A percentile compares a stretch with the other conserved stretches of the same genome.
Evolutionary conservation across 2,797 vertebrate species (phyloP).

Genomic region (Leptodactylus fallax): DNA sequence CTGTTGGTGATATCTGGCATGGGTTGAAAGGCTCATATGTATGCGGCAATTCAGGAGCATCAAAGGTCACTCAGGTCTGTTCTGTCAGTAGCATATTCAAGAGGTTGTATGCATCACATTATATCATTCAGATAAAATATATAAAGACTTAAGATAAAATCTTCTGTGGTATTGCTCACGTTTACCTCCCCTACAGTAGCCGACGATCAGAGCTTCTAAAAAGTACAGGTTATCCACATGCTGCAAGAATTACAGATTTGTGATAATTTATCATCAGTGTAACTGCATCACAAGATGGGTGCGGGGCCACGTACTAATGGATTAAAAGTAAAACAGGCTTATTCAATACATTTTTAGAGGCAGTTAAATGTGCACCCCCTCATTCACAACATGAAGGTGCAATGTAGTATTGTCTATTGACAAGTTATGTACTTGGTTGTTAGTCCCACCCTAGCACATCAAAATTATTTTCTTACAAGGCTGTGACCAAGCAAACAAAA

Average conservation of each 20-base stretch:
- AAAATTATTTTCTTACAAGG: background rate
- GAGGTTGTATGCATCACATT: background rate
- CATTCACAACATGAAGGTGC: background rate
- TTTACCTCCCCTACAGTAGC: too few relatives aligned
- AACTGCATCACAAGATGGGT: background rate
- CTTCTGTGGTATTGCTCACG: background rate
- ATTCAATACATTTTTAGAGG: too few relatives aligned
- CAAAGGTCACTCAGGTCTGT: background rate
- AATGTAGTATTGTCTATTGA: background rate
- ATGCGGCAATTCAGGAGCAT: background rate
- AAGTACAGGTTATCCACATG: background rate
- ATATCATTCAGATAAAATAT: background rate
- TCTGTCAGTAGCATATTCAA: background rate
- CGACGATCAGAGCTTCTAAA: background rate
- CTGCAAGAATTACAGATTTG: background rate
- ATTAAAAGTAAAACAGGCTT: background rate
- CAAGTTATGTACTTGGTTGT: background rate
- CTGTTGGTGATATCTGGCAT: conserved; percentile 1
- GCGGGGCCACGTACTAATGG: too few relatives aligned
- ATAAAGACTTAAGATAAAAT: background rate
- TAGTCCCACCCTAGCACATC: background rate
- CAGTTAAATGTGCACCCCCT: too few relatives aligned
- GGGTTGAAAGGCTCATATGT: conserved; percentile 5
- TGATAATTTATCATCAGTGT: background rate
- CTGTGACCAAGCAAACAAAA: conserved; percentile 26